Evolutionary conservation across 2,888 invertebrate genomes (phyloP).

Genomic region (Globia sparganii): DNA sequence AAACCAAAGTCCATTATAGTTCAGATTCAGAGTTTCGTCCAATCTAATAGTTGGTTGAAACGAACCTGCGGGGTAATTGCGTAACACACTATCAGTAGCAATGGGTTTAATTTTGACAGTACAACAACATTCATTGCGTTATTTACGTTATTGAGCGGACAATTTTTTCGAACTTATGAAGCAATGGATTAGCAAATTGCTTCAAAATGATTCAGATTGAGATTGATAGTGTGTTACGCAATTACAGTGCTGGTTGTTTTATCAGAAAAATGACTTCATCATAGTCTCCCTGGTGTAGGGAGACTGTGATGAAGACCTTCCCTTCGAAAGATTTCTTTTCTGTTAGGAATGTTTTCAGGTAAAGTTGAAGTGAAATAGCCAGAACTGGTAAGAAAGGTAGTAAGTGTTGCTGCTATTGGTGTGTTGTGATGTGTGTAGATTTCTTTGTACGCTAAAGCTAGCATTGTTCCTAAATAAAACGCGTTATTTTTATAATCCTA

Average conservation of each 20-base stretch:
- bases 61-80: no score
- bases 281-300: neutral
- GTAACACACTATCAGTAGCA: no score
- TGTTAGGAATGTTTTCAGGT: neutral
- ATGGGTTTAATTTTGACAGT: no score
- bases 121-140: no score
- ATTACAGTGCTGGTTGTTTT: no score
- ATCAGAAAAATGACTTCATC: neutral
- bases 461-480: neutral
- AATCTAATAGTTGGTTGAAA: neutral
- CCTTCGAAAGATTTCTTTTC: neutral
- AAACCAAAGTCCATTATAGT: neutral
- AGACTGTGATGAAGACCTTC: no score
- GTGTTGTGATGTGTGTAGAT: neutral
- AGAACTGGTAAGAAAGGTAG: neutral
- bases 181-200: no score
- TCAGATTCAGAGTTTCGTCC: neutral
- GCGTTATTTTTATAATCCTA: slow-evolving; percentile 35
- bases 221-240: no score
- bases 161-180: no score
- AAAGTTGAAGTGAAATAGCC: neutral
- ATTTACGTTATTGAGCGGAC: no score
- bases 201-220: no score
- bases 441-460: neutral
- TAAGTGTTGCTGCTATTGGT: neutral